Percentiles rank a stretch among this genome's conserved stretches.
Conservation (phyloP, 2,797 vertebrate species). For the Sylvia borin region DNA sequence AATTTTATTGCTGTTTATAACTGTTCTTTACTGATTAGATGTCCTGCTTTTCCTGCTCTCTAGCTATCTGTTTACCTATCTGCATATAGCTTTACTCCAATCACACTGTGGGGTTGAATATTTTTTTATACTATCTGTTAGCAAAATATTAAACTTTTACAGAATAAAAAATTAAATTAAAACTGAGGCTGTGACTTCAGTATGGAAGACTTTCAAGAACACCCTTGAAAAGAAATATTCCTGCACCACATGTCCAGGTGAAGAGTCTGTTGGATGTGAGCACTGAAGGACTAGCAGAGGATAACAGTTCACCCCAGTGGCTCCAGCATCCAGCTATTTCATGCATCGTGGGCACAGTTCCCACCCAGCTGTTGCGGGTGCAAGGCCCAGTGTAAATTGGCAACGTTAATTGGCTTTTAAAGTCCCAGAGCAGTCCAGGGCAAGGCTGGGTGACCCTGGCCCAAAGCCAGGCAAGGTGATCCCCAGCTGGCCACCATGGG, state of each 20-base stretch:
- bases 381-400: not conserved
- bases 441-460: not conserved
- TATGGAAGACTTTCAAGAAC: not conserved
- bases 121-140: conserved; percentile 64
- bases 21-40: conserved; percentile 39
- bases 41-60: conserved; percentile 53
- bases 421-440: not conserved
- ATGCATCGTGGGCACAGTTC: rapidly evolving
- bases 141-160: conserved; percentile 66
- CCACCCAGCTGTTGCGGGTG: not conserved
- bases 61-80: conserved; percentile 49
- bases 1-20: conserved; percentile 74
- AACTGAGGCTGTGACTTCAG: not conserved
- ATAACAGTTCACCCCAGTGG: not conserved
- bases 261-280: not conserved
- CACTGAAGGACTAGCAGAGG: not conserved
- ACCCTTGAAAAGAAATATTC: not conserved
- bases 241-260: rapidly evolving
- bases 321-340: rapidly evolving
- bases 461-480: rapidly evolving
- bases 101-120: conserved; percentile 44
- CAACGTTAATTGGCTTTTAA: not conserved
- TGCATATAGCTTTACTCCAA: conserved; percentile 57
- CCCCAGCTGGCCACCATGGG: not conserved
- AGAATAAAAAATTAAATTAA: conserved; percentile 59